These are phyloP conservation scores for Corythornis vintsioides DNA, from an alignment of 2,113 vertebrate species.

Conservation along the genomic window DNA sequence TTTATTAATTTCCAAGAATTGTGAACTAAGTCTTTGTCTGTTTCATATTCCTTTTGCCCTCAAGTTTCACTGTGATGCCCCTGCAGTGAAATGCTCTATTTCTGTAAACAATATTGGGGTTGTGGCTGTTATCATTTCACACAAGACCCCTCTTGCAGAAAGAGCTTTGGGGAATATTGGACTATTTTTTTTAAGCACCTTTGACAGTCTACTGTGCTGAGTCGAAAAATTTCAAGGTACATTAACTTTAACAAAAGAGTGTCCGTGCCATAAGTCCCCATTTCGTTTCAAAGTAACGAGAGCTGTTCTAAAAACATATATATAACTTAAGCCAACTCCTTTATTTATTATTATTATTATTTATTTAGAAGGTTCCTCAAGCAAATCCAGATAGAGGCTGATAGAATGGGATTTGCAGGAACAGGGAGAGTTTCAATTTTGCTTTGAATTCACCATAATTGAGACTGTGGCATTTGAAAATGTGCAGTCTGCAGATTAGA, in stretches of 20 bases:
- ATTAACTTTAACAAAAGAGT: conserved; percentile 71
- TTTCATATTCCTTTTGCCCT: conserved; percentile 32
- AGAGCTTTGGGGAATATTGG: conserved; percentile 60
- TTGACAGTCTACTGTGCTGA: conserved; percentile 63
- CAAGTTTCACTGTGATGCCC: conserved; percentile 8
- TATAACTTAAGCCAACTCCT: conserved; percentile 44
- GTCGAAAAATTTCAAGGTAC: conserved; percentile 67
- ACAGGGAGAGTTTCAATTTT: conserved; percentile 50
- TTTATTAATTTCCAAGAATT: conserved; percentile 28
- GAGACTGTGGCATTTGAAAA: conserved; percentile 66
- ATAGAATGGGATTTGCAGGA: conserved; percentile 53
- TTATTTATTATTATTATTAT: conserved; percentile 68
- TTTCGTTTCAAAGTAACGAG: conserved; percentile 44
- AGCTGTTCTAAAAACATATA: conserved; percentile 40
- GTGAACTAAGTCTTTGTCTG: neutral
- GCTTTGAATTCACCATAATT: conserved; percentile 61
- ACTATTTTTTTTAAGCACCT: conserved; percentile 68
- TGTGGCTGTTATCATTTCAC: conserved; percentile 65
- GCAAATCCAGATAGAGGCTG: conserved; percentile 50
- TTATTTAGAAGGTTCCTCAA: conserved; percentile 53
- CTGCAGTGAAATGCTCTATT: conserved; percentile 47
- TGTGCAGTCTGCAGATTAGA: conserved; percentile 65
- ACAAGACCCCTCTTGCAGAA: conserved; percentile 63
- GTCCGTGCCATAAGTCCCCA: conserved; percentile 34
- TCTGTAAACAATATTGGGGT: conserved; percentile 65